phyloP scores from a whole-genome alignment of 2,797 vertebrate species.

The Falco berigora region DNA sequence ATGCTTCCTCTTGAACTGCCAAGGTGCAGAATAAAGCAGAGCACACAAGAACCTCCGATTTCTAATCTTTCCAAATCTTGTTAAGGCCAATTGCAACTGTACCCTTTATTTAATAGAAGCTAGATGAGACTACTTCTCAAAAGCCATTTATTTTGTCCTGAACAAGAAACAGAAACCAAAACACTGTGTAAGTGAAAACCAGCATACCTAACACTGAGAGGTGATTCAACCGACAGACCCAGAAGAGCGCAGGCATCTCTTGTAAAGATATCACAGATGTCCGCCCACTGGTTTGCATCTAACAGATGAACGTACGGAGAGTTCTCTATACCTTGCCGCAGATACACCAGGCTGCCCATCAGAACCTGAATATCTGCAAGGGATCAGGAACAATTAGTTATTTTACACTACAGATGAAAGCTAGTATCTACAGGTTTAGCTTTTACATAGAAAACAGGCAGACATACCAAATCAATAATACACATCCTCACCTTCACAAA shows the following conservation, averaged over 20 bases:
- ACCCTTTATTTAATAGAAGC: not conserved
- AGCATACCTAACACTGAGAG: constrained; percentile 82
- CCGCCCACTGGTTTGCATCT: constrained; percentile 83
- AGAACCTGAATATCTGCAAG: constrained; percentile 80
- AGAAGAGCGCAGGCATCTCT: constrained; percentile 81
- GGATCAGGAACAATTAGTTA: not conserved
- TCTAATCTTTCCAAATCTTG: not conserved
- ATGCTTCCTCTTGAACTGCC: not conserved
- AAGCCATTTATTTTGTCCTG: not conserved
- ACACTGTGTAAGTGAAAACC: not conserved
- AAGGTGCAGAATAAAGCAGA: not conserved
- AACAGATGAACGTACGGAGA: constrained; percentile 82
- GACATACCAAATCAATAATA: not conserved
- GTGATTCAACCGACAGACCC: constrained; percentile 82
- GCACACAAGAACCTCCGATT: not conserved
- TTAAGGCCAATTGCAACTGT: not conserved
- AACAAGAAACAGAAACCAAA: not conserved
- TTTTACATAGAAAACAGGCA: not conserved
- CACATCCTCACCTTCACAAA: not conserved
- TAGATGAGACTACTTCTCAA: not conserved
- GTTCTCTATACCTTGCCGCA: constrained; percentile 83
- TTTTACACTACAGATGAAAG: not conserved
- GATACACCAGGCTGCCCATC: constrained; percentile 84
- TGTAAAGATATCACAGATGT: constrained; percentile 85
- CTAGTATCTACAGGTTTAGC: not conserved